Percentiles rank a stretch among this genome's conserved stretches.
Evolutionary conservation across 64 coral and sea anemone genomes (phyloP).

Genomic region (Orbicella faveolata): DNA sequence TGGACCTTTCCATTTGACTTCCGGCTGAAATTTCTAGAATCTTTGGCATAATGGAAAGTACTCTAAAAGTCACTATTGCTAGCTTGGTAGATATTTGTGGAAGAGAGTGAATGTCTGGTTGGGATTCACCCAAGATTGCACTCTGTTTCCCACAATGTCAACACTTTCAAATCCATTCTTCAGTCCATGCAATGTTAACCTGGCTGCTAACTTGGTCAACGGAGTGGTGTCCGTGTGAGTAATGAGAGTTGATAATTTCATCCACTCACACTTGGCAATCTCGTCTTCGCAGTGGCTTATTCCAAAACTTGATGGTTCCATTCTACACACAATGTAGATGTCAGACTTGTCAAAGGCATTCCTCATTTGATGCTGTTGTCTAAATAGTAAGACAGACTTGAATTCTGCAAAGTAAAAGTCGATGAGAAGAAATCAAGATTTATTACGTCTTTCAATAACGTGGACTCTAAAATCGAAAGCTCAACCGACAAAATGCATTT

Average conservation of each 20-base stretch:
- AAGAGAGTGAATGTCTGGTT: conserved; percentile 66
- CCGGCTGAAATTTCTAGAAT: too few species aligned
- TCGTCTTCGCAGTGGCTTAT: conserved; percentile 82
- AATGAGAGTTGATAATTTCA: conserved; percentile 64
- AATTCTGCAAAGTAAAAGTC: conserved; percentile 54
- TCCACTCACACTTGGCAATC: conserved; percentile 85
- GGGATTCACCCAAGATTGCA: conserved; percentile 79
- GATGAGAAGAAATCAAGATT: neutral
- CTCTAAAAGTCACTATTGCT: neutral
- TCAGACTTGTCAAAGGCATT: conserved; percentile 83
- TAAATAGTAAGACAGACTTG: conserved; percentile 75
- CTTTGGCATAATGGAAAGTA: too few species aligned
- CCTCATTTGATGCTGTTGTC: conserved; percentile 86
- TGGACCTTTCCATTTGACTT: too few species aligned
- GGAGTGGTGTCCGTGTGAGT: conserved; percentile 72
- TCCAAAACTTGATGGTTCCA: conserved; percentile 62
- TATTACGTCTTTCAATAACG: too few species aligned
- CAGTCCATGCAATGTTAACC: conserved; percentile 63
- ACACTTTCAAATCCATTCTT: conserved; percentile 87
- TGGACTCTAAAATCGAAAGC: too few species aligned
- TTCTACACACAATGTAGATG: conserved; percentile 77
- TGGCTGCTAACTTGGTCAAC: conserved; percentile 69
- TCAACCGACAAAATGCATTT: too few species aligned
- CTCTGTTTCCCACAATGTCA: conserved; percentile 65
- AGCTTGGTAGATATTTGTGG: conserved; percentile 76